These are phyloP conservation scores for Piaya cayana DNA, from an alignment of 2,113 vertebrate genomes.

Conservation along the genomic window DNA sequence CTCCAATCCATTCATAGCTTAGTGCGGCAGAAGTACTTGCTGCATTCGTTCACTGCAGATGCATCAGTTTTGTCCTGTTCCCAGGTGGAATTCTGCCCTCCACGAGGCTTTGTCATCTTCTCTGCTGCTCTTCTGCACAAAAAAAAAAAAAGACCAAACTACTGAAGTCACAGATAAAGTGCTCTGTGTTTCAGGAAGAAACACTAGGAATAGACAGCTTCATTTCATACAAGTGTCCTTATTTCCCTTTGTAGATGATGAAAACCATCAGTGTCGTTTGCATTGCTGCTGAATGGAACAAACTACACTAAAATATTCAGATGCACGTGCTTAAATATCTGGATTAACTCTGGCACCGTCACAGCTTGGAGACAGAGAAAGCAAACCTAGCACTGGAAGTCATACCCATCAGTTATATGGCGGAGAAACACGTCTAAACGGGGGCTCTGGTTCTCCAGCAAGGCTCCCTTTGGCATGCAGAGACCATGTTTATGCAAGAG, in stretches of 20 bases:
- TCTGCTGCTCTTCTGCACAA: not conserved
- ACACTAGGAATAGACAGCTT: not conserved
- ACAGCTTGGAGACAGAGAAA: not conserved
- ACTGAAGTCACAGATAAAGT: not conserved
- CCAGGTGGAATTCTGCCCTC: not conserved
- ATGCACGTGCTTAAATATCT: not conserved
- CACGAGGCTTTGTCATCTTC: not conserved
- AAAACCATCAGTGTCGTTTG: not conserved
- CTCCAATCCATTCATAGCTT: not conserved
- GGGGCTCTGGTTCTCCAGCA: conserved; percentile 10
- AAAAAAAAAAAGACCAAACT: not conserved
- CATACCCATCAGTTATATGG: not conserved
- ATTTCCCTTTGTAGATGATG: not conserved
- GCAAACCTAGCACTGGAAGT: not conserved
- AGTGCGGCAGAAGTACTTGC: not conserved
- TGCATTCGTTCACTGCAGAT: not conserved
- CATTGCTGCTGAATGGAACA: not conserved
- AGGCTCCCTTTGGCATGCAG: conserved; percentile 47
- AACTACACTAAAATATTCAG: not conserved
- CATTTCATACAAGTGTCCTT: not conserved
- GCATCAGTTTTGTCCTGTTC: not conserved
- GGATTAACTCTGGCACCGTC: not conserved
- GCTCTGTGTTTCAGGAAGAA: not conserved
- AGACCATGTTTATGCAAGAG: conserved; percentile 68
- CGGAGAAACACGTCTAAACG: conserved; percentile 57